Conservation (phyloP, 2,797 vertebrate species). For the Ctenosaura bakeri region DNA sequence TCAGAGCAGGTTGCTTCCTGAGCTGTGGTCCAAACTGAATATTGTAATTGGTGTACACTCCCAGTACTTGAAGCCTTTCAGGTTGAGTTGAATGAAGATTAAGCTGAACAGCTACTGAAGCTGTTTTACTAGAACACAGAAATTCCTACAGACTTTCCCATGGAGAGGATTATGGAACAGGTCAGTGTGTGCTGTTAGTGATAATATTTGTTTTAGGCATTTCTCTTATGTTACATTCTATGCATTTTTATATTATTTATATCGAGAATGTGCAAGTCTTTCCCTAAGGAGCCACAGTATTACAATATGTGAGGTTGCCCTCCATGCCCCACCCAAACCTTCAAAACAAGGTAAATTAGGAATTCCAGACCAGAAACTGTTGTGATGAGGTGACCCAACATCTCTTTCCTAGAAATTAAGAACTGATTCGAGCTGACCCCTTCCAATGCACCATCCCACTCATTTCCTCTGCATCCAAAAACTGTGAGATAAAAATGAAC, state of each 20-base stretch:
- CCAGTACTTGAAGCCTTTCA: too few species aligned
- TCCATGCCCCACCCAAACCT: neutral
- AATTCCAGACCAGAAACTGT: neutral
- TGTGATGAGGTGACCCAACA: neutral
- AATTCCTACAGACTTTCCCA: neutral
- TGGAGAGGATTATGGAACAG: neutral
- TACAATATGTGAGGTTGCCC: neutral
- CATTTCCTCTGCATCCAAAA: slow-evolving; percentile 5
- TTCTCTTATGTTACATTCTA: neutral
- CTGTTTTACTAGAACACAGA: too few species aligned
- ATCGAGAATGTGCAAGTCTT: neutral
- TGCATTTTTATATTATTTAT: neutral
- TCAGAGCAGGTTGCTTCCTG: too few species aligned
- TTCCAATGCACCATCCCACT: neutral
- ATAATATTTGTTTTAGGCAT: neutral
- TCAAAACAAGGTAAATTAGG: neutral
- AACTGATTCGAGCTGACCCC: neutral
- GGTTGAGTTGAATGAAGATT: too few species aligned
- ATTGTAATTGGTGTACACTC: too few species aligned
- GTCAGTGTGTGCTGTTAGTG: neutral
- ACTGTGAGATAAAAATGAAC: neutral
- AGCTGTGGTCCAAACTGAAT: too few species aligned
- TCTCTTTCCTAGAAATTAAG: neutral
- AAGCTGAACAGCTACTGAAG: too few species aligned
- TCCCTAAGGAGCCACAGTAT: neutral